A percentile compares a stretch with the other conserved stretches of the same genome.
phyloP scores from a whole-genome alignment of 2,888 invertebrate genomes.

The Dyspetes luteomarginatus region DNA sequence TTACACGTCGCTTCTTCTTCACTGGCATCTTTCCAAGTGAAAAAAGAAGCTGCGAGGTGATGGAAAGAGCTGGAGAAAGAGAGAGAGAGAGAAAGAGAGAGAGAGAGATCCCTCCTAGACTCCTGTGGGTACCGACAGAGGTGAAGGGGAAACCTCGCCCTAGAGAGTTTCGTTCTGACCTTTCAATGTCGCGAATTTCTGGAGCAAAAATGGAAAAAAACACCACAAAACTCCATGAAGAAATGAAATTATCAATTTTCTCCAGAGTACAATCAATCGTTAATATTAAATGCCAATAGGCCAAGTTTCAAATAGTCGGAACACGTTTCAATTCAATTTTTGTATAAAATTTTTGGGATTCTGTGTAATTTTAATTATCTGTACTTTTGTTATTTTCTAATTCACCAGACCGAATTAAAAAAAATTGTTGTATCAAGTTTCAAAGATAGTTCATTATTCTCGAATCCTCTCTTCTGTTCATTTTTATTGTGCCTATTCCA shows the following conservation, averaged over 20 bases:
- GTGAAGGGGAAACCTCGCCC: slow-evolving; percentile 46
- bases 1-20: slow-evolving; percentile 25
- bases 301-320: no score
- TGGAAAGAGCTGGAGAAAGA: background rate
- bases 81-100: slow-evolving; percentile 6
- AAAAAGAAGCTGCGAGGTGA: slow-evolving; percentile 48
- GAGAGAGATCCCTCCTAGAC: background rate
- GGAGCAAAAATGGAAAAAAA: background rate
- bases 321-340: no score
- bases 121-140: background rate
- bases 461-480: no score
- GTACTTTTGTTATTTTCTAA: no score
- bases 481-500: no score
- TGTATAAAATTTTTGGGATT: no score
- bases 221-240: background rate
- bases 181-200: slow-evolving; percentile 46
- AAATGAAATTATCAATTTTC: background rate
- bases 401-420: no score
- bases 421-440: no score
- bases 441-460: no score
- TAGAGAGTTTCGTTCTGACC: slow-evolving; percentile 44
- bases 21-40: slow-evolving; percentile 59
- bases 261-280: background rate
- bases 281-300: no score
- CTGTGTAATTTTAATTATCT: no score